phyloP scores from a whole-genome alignment of 2,797 vertebrate genomes.

The Halcyon leucocephala region DNA sequence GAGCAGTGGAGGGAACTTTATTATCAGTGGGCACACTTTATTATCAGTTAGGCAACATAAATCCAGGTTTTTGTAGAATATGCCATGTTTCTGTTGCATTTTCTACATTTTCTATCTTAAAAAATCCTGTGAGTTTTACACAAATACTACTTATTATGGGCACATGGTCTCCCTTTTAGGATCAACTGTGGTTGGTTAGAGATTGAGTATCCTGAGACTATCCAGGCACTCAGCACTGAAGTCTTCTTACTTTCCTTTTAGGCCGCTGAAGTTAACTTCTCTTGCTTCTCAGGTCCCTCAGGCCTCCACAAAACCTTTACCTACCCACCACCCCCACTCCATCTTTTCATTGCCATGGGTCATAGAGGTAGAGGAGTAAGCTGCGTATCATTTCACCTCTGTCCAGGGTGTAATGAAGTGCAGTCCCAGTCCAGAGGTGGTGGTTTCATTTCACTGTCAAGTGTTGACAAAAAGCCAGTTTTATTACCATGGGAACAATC shows the following conservation, averaged over 20 bases:
- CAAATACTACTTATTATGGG: background rate
- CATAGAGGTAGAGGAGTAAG: background rate
- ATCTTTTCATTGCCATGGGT: background rate
- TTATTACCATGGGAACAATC: background rate
- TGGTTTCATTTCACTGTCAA: background rate
- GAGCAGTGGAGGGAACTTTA: background rate
- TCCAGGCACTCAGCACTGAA: background rate
- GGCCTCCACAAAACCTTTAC: background rate
- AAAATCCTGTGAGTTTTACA: background rate
- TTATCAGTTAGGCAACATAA: background rate
- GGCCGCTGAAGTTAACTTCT: background rate
- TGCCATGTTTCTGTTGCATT: background rate
- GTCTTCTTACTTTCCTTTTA: background rate
- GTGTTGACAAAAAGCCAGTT: background rate
- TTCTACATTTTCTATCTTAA: background rate
- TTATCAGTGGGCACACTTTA: background rate
- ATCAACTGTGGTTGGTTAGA: background rate
- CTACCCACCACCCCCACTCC: background rate
- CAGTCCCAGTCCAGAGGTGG: background rate
- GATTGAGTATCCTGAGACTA: background rate
- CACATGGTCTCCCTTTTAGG: background rate
- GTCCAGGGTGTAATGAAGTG: background rate
- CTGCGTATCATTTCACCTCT: background rate
- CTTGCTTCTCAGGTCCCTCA: background rate
- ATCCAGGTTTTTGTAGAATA: accelerated